Conservation (phyloP, 2,888 invertebrate species). For the Tetrapedia diversipes region DNA sequence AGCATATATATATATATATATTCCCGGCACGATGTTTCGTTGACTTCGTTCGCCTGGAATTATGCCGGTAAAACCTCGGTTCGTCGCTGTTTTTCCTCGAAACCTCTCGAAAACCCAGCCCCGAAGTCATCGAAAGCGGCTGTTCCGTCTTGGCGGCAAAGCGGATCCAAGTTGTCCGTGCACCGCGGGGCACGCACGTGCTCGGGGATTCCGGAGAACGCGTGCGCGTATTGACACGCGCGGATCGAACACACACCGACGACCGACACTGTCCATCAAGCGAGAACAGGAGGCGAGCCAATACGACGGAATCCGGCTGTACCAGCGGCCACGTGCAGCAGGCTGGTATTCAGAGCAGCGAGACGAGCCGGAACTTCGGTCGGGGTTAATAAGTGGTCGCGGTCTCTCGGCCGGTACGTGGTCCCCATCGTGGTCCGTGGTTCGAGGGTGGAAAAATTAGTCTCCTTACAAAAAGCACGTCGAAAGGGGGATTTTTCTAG, state of each 20-base stretch:
- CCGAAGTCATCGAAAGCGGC: background rate
- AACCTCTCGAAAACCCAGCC: no score
- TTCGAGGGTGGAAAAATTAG: conserved; percentile 73
- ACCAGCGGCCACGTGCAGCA: conserved; percentile 48
- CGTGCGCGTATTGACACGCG: conserved; percentile 71
- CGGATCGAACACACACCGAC: conserved; percentile 68
- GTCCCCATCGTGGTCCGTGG: conserved; percentile 29
- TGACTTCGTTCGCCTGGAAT: background rate
- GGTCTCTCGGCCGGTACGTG: conserved; percentile 40
- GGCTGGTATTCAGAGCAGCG: conserved; percentile 47
- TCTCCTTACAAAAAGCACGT: conserved; percentile 75
- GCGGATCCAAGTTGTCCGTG: background rate
- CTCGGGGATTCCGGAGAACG: conserved; percentile 62
- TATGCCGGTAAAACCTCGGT: background rate
- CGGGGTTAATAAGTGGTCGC: conserved; percentile 70
- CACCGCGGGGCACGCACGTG: conserved; percentile 56
- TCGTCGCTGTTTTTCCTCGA: no score
- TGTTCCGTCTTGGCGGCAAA: conserved; percentile 44
- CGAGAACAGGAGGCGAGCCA: conserved; percentile 48
- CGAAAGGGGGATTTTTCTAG: conserved; percentile 59
- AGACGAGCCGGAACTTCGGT: conserved; percentile 43
- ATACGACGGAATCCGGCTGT: conserved; percentile 61
- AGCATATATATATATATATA: no score
- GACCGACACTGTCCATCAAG: conserved; percentile 63
- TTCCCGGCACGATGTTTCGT: no score